Evolutionary conservation across 2,888 invertebrate genomes (phyloP), one percentile per base, ranked within the genome.

Genomic region (Ommatoiulus sabulosus): DNA sequence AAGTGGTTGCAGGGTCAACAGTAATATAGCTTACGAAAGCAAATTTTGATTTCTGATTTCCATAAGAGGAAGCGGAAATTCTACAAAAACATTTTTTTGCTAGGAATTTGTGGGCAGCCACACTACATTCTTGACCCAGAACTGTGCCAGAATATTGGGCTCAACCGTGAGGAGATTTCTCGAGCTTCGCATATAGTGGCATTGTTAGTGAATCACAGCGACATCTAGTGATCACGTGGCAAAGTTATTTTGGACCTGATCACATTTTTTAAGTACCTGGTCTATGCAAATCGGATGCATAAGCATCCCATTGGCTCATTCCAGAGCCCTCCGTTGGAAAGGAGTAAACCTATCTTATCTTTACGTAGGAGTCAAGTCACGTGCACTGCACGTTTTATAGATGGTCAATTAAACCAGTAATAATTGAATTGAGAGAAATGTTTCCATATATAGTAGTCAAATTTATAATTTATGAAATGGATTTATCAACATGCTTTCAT

Each of bases 31-130:
- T 52, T 12, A 52, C 52, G 52, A 52, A 52, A 52, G 12, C 52
- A 52, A 52, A 52, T 52, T 52, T 52, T 52, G 52, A 52, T 52
- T 52, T 52, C 52, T 52, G 52, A 52, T 52, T 52, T 52, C 52
- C 52, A 52, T 52, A 52, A 52, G 52, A 52, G 52, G 52, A 52
- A 52, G 52, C 52, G 52, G 52, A 52, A 52, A 52, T 52, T 52
- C 52, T 52, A 12, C 15, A 52, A 52, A 52, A 35, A 12, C 10
- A 52, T 52, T 35, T 35, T 52, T 15, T 52, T 52, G 5, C 52
- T 8, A 15, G 52, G 52, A 52, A 52, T 52, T 52, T 52, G 52
- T 52, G 52, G 52, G 52, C 52, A 52, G 52, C 52, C 52, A 52
- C 52, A 12, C 15, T 12, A 8, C 52, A 52, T 52, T 52, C 52